Base-by-base conservation (phyloP, 2,888 invertebrate species). In the Platycnemis pennipes region DNA sequence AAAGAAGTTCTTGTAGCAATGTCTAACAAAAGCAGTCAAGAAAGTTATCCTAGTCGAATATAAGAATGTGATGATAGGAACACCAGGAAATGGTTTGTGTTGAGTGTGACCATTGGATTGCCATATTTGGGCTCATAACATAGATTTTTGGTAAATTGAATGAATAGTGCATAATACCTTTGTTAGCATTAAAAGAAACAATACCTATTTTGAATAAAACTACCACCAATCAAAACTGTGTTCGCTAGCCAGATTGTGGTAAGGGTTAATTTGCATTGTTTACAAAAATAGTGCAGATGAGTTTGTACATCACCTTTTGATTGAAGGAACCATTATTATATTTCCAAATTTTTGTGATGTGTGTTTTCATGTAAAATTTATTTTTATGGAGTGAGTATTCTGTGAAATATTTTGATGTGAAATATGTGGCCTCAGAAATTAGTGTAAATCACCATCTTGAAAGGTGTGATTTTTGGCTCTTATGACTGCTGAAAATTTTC, bases 201-300 rank as follows among this genome's bases (percentile, higher is more conserved):
- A 88, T n/a, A 56, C 53, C 49, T 53, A 56, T 56, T 89, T 42
- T 89, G 53, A 91, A 91, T 91, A 91, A 91, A 91, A 56, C 91
- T 91, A 44, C 91, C 91, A 91, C 91, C 91, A 63, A 63, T 91
- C 91, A 91, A 91, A 91, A 91, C 91, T 91, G 91, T 91, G 91
- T 91, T 91, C 91, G 63, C 26, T 42, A 44, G 42, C 56, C 16
- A 53, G 53, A 42, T 22, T 56, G 44, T 91, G 63, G 91, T 91
- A 63, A 89, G 89, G 91, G 42, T 87, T 46, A 46, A 45, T 45
- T 46, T 46, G 42, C 45, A 87, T 45, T 87, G 87, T 46, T 87
- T 87, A 45, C n/a, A 26, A 46, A 46, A n/a, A 19, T 46, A n/a
- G 45, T 42, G 13, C n/a, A 42, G 7, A 37, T 42, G 19, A 44